Base-by-base conservation (phyloP, 1,140 invertebrate genomes). In the Apolygus lucorum region DNA sequence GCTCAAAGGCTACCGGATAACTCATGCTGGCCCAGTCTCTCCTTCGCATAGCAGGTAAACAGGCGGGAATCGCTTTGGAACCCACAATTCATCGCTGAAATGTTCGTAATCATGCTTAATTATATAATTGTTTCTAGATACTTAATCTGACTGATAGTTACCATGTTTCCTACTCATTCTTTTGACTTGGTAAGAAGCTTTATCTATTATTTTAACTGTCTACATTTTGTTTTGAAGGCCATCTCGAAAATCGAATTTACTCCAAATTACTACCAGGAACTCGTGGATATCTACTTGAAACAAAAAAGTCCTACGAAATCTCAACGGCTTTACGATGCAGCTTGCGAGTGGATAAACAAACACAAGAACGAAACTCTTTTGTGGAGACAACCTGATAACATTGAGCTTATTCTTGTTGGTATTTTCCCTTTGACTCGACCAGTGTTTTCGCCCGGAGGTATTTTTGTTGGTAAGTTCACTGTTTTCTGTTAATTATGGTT, bases 341-440 rank as follows among this genome's bases (percentile, higher is more conserved):
- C 90, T 0, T 92, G 90, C 75, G 75, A 82, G 11, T 92, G 90
- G 89, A 74, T 92, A 52, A 78, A 73, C 21, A 73, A 81, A 1
- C 84, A 88, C 74, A 76, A 29, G 28, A 11, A 2, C 72, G 73
- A 0, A 71, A 75, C 4, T 90, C 88, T 88, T 77, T 83, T 65
- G 83, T 82, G 0, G 75, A 73, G 0, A 77, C 80, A 66, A 76
- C 80, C 0, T 78, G 79, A 2, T 82, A 82, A 52, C 85, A 85
- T 73, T 80, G 75, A 1, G 77, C 81, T 1, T 82, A 82, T 70
- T 85, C 92, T 65, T 89, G 89, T 52, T 90, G 90, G 1, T 90
- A 93, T 73, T 93, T 92, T 77, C 90, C 91, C 0, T 77, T 89
- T 49, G 81, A 76, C 26, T 85, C 84, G 8, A 76, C 77, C 0